Evolutionary conservation across 2,888 invertebrate genomes (phyloP).

Genomic region (Cantharis flavilabris): DNA sequence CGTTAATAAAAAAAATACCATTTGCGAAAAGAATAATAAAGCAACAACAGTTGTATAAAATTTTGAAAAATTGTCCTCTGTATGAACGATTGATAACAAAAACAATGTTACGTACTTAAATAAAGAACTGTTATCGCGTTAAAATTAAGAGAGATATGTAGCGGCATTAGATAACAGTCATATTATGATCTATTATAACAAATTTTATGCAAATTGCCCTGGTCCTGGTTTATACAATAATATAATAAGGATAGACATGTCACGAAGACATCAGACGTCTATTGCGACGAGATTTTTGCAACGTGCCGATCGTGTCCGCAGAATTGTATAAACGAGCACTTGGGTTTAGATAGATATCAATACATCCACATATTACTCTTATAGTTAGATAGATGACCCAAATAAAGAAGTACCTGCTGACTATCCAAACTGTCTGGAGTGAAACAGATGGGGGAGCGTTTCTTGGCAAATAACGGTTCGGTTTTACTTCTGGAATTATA

Average conservation of each 20-base stretch:
- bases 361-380: not conserved
- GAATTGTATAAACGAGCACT: not conserved
- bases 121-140: not conserved
- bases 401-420: conserved; percentile 34
- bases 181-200: not conserved
- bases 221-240: no score
- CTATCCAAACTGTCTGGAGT: conserved; percentile 52
- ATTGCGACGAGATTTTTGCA: no score
- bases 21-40: not conserved
- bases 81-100: not conserved
- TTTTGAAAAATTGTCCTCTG: not conserved
- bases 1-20: not conserved
- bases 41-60: not conserved
- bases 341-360: not conserved
- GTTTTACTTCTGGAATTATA: conserved; percentile 41
- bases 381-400: not conserved
- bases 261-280: no score
- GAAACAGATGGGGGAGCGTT: conserved; percentile 43
- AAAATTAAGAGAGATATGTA: not conserved
- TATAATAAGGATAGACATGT: no score
- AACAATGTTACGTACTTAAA: not conserved
- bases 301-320: no score
- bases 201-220: not conserved
- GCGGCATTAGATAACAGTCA: not conserved
- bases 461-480: conserved; percentile 43